Conservation (phyloP, 2,113 vertebrate genomes). For the Eolophus roseicapilla region DNA sequence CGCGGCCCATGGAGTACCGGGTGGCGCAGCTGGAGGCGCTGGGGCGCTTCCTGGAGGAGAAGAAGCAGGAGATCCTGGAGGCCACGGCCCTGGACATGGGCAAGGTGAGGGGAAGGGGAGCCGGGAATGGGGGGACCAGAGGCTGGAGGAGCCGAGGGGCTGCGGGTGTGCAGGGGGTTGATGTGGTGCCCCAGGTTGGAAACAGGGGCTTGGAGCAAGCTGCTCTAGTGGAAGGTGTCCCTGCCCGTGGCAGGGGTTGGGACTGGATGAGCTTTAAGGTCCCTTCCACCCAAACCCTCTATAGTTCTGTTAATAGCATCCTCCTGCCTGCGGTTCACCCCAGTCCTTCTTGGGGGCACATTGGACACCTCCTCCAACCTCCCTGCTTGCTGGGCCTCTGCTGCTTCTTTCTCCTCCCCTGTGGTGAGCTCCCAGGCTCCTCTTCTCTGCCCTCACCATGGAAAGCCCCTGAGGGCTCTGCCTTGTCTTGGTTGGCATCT, state of each 20-base stretch:
- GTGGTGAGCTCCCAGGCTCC: not conserved
- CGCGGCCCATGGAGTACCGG: not conserved
- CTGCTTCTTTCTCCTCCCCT: not conserved
- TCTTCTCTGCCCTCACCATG: not conserved
- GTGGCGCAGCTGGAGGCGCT: conserved; percentile 77
- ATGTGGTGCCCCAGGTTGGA: not conserved
- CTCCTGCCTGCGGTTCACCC: rapidly evolving
- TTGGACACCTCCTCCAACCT: not conserved
- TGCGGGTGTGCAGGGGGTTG: no score
- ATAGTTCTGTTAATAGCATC: not conserved
- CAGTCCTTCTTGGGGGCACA: rapidly evolving
- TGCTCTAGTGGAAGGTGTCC: no score
- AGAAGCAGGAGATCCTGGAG: conserved; percentile 75
- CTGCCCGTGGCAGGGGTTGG: not conserved
- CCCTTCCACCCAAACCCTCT: not conserved
- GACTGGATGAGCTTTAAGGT: not conserved
- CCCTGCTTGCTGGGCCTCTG: not conserved
- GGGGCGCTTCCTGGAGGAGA: conserved; percentile 78
- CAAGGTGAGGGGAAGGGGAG: conserved; percentile 75
- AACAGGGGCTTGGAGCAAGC: no score
- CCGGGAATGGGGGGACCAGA: rapidly evolving
- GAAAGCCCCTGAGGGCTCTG: not conserved
- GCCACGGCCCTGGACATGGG: conserved; percentile 78
- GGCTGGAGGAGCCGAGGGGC: not conserved
- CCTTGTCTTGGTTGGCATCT: not conserved